Base-by-base conservation (phyloP, 92 coral and sea anemone species). In the Porites lobata region DNA sequence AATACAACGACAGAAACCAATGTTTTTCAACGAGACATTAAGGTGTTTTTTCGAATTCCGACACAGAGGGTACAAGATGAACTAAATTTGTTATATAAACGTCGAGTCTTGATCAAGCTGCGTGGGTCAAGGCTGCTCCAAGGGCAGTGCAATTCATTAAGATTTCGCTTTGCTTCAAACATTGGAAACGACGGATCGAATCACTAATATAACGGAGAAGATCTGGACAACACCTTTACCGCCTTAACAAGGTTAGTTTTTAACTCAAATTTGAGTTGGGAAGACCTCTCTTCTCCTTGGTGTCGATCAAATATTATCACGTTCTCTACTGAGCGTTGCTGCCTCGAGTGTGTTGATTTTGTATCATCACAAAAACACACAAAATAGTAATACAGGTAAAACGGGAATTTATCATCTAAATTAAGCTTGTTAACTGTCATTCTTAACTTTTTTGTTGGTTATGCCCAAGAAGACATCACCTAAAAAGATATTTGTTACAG, bases 81-180 rank as follows among this genome's bases (percentile, higher is more conserved):
- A 69, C 29, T 24, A 32, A 54, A 22, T 56, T 69, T 57, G 54
- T 11, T 21, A 29, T 21, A 29, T n/a, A 38, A 53, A 78, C 57
- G 8, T 50, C 24, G 43, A 38, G 47, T 38, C 58, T 70, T 82
- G 86, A 69, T 82, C 78, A 70, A 82, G 59, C 78, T 69, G 77
- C n/a, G 58, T 29, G 19, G 70, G 75, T 82, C 78, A 69, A 29
- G 22, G 29, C 58, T 70, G 21, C 19, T 14, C 58, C 78, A 69
- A 38, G 18, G 65, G 64, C 32, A 52, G 57, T 56, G 69, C 77
- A 69, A 54, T 17, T 56, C 61, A 56, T 14, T 26, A 32, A 69
- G 77, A 65, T 17, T 70, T 70, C 57, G 38, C 19, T 6, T 29
- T 57, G 7, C 69, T 58, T 57, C 78, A 21, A 12, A n/a, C 43